Percentiles rank a stretch among this genome's conserved stretches.
phyloP scores from a whole-genome alignment of 2,797 vertebrate genomes.

The Alcedo atthis region DNA sequence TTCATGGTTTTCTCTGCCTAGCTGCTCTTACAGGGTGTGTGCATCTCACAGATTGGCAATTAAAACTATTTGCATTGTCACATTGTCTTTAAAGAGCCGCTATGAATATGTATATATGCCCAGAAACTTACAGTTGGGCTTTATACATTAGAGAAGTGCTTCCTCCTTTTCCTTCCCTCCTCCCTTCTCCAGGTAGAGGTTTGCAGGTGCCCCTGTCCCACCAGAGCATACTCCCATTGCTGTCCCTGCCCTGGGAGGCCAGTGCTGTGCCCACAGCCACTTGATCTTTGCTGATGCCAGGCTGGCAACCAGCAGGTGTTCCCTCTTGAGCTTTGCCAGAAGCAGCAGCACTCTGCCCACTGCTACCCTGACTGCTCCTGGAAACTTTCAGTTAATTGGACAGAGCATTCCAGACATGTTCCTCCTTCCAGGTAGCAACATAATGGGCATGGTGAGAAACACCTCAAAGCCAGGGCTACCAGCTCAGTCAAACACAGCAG shows the following conservation, averaged over 20 bases:
- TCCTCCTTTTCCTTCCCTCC: no score
- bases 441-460: not conserved
- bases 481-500: not conserved
- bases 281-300: not conserved
- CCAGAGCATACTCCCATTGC: not conserved
- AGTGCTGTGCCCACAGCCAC: fast-evolving
- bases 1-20: no score
- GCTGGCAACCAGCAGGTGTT: not conserved
- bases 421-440: not conserved
- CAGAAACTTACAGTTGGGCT: no score
- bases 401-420: not conserved
- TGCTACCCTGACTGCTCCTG: not conserved
- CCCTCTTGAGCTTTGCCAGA: not conserved
- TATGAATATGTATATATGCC: no score
- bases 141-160: not conserved
- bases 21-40: no score
- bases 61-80: no score
- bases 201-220: not conserved
- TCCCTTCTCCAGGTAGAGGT: not conserved
- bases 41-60: no score
- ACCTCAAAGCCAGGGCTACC: not conserved
- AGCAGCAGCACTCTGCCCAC: not conserved
- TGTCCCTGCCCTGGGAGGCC: fast-evolving
- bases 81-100: no score
- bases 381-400: not conserved